These are phyloP conservation scores for Netelia fuscicornis DNA, from an alignment of 2,888 invertebrate genomes.

Conservation along the genomic window DNA sequence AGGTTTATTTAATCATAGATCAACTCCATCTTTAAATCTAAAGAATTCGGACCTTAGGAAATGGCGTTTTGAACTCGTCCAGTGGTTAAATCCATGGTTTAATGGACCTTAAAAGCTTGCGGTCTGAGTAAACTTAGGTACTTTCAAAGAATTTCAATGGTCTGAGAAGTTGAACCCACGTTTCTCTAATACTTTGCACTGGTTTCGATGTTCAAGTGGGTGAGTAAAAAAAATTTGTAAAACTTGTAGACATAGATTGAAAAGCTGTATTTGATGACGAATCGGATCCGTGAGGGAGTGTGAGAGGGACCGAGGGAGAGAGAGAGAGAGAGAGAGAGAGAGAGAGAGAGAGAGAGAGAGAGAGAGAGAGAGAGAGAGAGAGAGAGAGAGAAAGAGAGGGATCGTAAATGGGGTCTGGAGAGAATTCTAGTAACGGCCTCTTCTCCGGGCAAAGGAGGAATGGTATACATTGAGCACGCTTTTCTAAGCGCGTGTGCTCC, in stretches of 20 bases:
- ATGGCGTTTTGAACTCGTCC: no score
- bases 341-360: slow-evolving; percentile 4
- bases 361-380: slow-evolving; percentile 12
- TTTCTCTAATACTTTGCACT: not conserved
- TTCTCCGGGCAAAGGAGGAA: not conserved
- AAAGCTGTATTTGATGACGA: slow-evolving; percentile 42
- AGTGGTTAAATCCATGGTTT: not conserved
- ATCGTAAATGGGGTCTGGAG: slow-evolving; percentile 25
- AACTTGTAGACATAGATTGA: slow-evolving; percentile 25
- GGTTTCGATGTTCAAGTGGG: not conserved
- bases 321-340: slow-evolving; percentile 8
- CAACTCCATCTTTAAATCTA: no score
- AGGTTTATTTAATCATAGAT: not conserved
- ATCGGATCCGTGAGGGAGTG: slow-evolving; percentile 3
- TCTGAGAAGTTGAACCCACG: not conserved
- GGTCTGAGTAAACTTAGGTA: not conserved
- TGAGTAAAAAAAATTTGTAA: not conserved
- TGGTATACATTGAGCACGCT: slow-evolving; percentile 44
- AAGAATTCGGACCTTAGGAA: no score
- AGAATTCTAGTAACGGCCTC: slow-evolving; percentile 29
- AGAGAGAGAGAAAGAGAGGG: slow-evolving; percentile 11
- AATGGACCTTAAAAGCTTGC: slow-evolving; percentile 10
- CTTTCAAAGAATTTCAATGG: not conserved
- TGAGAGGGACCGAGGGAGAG: slow-evolving; percentile 12
- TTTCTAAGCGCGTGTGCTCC: slow-evolving; percentile 52